Percentiles rank a stretch among this genome's conserved stretches.
Conservation (phyloP, 1,140 invertebrate species). For the Globodera rostochiensis region DNA sequence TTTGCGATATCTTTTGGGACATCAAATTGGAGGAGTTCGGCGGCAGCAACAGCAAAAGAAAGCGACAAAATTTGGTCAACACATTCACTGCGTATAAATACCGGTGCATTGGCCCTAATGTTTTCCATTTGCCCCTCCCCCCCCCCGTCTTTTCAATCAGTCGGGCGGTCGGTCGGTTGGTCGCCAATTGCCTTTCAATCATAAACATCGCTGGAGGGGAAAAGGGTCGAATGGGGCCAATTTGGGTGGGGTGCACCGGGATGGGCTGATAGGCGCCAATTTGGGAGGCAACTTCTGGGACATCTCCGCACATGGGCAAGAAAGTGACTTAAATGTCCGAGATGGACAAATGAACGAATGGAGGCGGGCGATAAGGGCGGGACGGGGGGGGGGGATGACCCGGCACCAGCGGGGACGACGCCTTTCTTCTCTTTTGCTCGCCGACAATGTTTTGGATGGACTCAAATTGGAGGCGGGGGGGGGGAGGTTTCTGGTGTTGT, state of each 20-base stretch:
- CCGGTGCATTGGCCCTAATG: neutral
- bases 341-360: neutral
- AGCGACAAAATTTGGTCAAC: neutral
- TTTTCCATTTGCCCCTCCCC: neutral
- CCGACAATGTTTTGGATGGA: neutral
- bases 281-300: neutral
- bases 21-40: too few species aligned
- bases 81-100: neutral
- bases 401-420: too few species aligned
- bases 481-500: neutral
- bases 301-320: neutral
- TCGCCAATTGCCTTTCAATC: neutral
- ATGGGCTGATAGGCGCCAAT: neutral
- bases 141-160: neutral
- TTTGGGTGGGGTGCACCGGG: neutral
- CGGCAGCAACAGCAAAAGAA: too few species aligned
- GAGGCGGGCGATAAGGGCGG: neutral
- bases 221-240: neutral
- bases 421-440: too few species aligned
- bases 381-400: neutral
- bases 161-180: neutral
- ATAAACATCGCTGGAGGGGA: neutral
- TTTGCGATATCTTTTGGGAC: too few species aligned
- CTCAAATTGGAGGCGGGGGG: neutral
- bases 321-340: neutral